Conservation (phyloP, 2,888 invertebrate species). For the Diloba caeruleocephala region DNA sequence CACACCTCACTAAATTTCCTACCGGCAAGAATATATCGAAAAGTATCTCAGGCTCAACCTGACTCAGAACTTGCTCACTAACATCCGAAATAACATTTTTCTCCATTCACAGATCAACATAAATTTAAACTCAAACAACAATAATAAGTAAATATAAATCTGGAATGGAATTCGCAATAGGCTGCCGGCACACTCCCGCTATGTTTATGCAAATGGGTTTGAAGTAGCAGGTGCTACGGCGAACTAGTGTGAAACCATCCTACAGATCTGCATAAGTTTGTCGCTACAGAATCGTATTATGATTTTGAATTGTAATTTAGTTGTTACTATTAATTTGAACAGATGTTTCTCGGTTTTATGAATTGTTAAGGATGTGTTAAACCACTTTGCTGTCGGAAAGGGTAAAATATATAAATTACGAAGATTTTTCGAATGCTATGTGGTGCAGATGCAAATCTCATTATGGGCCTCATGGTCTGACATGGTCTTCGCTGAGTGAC, state of each 20-base stretch:
- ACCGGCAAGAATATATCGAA: too few species aligned
- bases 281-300: slow-evolving; percentile 47
- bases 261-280: slow-evolving; percentile 59
- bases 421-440: too few species aligned
- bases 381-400: neutral
- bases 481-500: too few species aligned
- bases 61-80: neutral
- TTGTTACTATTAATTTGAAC: slow-evolving; percentile 47
- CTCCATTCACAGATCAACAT: slow-evolving; percentile 31
- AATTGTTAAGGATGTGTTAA: slow-evolving; percentile 37
- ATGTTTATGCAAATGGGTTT: slow-evolving; percentile 49
- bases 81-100: slow-evolving; percentile 20
- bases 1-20: too few species aligned
- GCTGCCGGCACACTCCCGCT: slow-evolving; percentile 36
- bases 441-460: too few species aligned
- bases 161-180: slow-evolving; percentile 38
- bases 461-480: too few species aligned
- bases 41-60: too few species aligned
- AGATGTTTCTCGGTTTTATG: slow-evolving; percentile 39
- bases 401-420: slow-evolving; percentile 1
- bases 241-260: slow-evolving; percentile 46
- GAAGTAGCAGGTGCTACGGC: slow-evolving; percentile 46
- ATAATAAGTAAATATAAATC: slow-evolving; percentile 47
- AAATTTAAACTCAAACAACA: slow-evolving; percentile 30
- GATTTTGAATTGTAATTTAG: slow-evolving; percentile 49